Percentiles rank a stretch among this genome's conserved stretches.
phyloP scores from a whole-genome alignment of 2,888 invertebrate species.

The Nemotelus nigrinus region DNA sequence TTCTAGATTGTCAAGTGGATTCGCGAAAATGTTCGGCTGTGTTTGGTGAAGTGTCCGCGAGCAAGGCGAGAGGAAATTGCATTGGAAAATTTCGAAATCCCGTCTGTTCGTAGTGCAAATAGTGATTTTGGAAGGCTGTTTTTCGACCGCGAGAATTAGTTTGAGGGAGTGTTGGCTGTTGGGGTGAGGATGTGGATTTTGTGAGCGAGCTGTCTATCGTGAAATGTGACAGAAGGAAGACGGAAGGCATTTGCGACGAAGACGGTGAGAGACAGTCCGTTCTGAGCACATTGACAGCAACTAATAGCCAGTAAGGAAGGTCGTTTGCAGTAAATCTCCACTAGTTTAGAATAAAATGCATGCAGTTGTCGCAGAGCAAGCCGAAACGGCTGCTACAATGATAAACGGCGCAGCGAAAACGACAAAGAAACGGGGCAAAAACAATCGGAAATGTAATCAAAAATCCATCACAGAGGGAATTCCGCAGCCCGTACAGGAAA shows the following conservation, averaged over 20 bases:
- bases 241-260: background rate
- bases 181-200: constrained; percentile 5
- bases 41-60: background rate
- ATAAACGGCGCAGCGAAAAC: constrained; percentile 42
- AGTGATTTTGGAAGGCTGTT: background rate
- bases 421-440: constrained; percentile 42
- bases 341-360: constrained; percentile 27
- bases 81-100: constrained; percentile 16
- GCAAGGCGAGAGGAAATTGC: background rate
- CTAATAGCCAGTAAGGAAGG: background rate
- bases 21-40: constrained; percentile 6
- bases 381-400: constrained; percentile 7
- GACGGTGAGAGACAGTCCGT: background rate
- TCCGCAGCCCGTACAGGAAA: background rate
- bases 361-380: constrained; percentile 46
- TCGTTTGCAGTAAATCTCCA: too few species aligned
- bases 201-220: constrained; percentile 30
- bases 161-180: constrained; percentile 11
- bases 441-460: constrained; percentile 42
- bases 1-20: background rate
- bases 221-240: constrained; percentile 32
- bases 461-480: background rate
- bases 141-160: too few species aligned
- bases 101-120: constrained; percentile 32
- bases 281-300: constrained; percentile 32